Evolutionary conservation across 2,113 vertebrate genomes (phyloP), one percentile per base, ranked within the genome.

Genomic region (Lampris incognitus): DNA sequence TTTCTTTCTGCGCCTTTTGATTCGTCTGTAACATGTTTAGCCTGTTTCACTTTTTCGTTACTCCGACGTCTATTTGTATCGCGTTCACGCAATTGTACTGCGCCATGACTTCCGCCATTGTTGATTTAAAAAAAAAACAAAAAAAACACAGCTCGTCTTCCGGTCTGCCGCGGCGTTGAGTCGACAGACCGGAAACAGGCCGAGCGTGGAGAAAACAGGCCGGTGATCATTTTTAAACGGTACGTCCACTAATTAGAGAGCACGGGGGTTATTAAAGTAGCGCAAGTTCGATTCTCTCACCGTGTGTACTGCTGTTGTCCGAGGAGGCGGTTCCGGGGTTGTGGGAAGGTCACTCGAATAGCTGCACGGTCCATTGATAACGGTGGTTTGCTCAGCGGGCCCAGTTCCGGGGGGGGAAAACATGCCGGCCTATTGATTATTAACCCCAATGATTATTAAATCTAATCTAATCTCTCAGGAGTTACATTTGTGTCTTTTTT

Each of bases 281-380:
- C 24, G 24, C 24, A 24, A 24, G 24, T 24, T 24, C 24, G 24
- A 24, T 24, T 24, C 24, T 76, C 64, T 87, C 60, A 70, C 71
- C 64, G 1, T 59, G 74, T 51, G 54, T 50, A 77, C 10, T 44
- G 3, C 24, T 24, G 24, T 24, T 37, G 68, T 81, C 70, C 72
- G 72, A 77, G 8, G 69, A 70, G 64, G 83, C 73, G 57, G 86
- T 89, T 85, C 72, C 4, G 52, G 74, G 92, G 93, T 94, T 70
- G 92, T 66, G 46, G 59, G 2, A 73, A 88, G 91, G 92, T 93
- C 90, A 87, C 58, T 69, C 24, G 74, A 88, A 89, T 87, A 80
- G 68, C 77, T 77, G 78, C 89, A 88, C 69, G 78, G 65, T 74
- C 61, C 66, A 44, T 77, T 73, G 89, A 91, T 89, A 91, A 81